phyloP scores from a whole-genome alignment of 1,140 invertebrate genomes.

The Octopus sinensis region DNA sequence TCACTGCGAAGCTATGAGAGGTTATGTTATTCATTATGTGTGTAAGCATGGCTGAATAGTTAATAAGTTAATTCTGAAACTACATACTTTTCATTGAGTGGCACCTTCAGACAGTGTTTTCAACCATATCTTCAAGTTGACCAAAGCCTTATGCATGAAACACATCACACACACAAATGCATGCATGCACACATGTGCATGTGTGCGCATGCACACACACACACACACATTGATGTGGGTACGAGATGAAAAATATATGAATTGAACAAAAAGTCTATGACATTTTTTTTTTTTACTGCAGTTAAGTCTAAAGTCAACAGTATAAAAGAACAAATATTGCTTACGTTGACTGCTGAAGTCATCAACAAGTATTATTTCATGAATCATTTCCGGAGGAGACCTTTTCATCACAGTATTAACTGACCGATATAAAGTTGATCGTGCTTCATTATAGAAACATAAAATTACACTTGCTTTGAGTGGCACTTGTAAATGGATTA shows the following conservation, averaged over 20 bases:
- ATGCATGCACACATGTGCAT: background rate
- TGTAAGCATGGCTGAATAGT: too few species aligned
- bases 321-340: conserved; percentile 33
- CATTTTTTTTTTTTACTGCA: too few species aligned
- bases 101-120: too few species aligned
- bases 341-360: conserved; percentile 82
- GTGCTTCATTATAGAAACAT: conserved; percentile 87
- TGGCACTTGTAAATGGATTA: conserved; percentile 52
- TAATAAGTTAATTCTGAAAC: too few species aligned
- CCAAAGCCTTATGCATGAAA: too few species aligned
- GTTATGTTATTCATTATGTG: too few species aligned
- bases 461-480: conserved; percentile 69
- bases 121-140: too few species aligned
- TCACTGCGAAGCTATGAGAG: too few species aligned
- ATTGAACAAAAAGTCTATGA: too few species aligned
- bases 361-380: conserved; percentile 86
- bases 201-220: background rate
- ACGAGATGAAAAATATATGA: too few species aligned
- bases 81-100: too few species aligned
- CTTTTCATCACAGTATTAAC: conserved; percentile 84
- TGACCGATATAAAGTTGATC: conserved; percentile 78
- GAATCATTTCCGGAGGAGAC: conserved; percentile 73
- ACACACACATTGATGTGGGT: background rate
- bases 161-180: background rate
- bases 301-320: too few species aligned